Conservation (phyloP, 2,888 invertebrate species). For the Masnerella sp. region DNA sequence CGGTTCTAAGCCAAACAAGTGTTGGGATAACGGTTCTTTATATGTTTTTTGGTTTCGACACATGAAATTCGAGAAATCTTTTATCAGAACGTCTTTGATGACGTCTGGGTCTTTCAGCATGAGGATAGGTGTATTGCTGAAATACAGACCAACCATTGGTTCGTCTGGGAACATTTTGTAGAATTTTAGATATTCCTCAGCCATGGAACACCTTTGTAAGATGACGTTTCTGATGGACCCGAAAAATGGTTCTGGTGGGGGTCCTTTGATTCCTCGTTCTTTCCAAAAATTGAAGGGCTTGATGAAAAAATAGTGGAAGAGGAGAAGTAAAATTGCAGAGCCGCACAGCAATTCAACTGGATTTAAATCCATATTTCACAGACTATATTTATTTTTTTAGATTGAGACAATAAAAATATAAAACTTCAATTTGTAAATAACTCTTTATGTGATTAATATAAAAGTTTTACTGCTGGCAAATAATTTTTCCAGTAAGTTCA, state of each 20-base stretch:
- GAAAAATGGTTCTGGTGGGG: constrained; percentile 67
- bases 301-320: too few relatives aligned
- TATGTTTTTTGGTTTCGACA: constrained; percentile 68
- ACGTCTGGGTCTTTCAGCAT: constrained; percentile 74
- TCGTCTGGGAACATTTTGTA: constrained; percentile 59
- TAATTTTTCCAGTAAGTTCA: too few relatives aligned
- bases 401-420: too few relatives aligned
- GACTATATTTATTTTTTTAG: too few relatives aligned
- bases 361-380: too few relatives aligned
- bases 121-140: constrained; percentile 71
- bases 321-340: too few relatives aligned
- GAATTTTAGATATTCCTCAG: constrained; percentile 11
- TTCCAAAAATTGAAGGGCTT: too few relatives aligned
- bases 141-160: constrained; percentile 75
- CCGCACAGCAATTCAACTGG: too few relatives aligned
- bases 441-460: too few relatives aligned
- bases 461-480: too few relatives aligned
- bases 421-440: too few relatives aligned
- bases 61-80: constrained; percentile 73
- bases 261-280: too few relatives aligned
- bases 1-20: constrained; percentile 72
- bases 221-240: constrained; percentile 74
- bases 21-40: constrained; percentile 69
- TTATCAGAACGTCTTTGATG: constrained; percentile 74
- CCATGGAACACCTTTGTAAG: constrained; percentile 39